phyloP scores from a whole-genome alignment of 2,888 invertebrate genomes.

The Norana najaformis region DNA sequence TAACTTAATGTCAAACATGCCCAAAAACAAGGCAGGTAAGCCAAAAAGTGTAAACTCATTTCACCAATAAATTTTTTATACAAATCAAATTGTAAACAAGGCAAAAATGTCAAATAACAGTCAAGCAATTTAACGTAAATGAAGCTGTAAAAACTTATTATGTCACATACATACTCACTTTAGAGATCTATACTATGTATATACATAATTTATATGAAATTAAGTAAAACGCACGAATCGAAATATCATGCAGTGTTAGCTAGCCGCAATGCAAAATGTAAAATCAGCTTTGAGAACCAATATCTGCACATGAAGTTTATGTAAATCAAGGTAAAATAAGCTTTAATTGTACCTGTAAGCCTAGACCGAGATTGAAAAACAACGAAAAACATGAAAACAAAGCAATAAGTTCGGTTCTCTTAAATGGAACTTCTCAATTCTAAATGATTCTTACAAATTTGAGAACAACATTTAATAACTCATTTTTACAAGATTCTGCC shows the following conservation, averaged over 20 bases:
- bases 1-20: not conserved
- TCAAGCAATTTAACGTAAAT: slow-evolving; percentile 13
- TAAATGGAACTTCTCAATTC: not conserved
- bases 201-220: too few relatives aligned
- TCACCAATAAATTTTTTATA: slow-evolving; percentile 5
- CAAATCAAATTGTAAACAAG: not conserved
- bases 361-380: not conserved
- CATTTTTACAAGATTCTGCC: not conserved
- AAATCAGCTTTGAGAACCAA: not conserved
- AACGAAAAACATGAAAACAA: not conserved
- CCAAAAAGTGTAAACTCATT: not conserved
- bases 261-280: not conserved
- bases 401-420: not conserved
- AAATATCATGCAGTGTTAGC: not conserved
- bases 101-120: not conserved
- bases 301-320: not conserved
- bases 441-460: not conserved
- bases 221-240: not conserved
- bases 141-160: not conserved
- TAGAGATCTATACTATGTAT: too few relatives aligned
- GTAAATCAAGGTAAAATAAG: not conserved
- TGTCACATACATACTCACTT: slow-evolving; percentile 10
- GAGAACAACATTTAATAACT: not conserved
- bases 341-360: not conserved
- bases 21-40: not conserved